Conservation (phyloP, 2,888 invertebrate species). For the Rhagium mordax region DNA sequence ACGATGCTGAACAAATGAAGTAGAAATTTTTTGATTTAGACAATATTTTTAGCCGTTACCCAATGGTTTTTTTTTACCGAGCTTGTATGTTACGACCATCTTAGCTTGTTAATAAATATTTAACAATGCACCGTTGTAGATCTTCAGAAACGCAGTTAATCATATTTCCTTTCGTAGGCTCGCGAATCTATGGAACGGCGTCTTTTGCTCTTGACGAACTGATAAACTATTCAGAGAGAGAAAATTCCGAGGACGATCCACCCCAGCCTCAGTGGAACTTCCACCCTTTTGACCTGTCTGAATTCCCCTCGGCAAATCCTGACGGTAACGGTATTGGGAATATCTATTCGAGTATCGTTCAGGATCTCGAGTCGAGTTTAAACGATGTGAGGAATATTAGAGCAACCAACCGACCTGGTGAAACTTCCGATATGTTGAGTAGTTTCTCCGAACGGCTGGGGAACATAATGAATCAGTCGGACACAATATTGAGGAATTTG, state of each 20-base stretch:
- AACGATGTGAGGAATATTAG: background rate
- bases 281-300: background rate
- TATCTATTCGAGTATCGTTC: background rate
- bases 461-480: background rate
- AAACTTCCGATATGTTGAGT: background rate
- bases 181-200: background rate
- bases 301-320: background rate
- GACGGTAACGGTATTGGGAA: background rate
- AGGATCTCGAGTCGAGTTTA: background rate
- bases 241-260: constrained; percentile 61
- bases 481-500: background rate
- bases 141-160: background rate
- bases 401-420: background rate
- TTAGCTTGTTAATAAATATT: no score
- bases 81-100: no score
- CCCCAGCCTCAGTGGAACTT: constrained; percentile 19
- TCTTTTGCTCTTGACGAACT: constrained; percentile 64
- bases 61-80: no score
- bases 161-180: background rate
- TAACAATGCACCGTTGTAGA: no score
- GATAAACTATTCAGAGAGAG: constrained; percentile 66
- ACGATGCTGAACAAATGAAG: no score
- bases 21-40: no score
- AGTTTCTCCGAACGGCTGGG: background rate
- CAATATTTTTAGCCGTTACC: no score